These are phyloP conservation scores for Zaprionus gabonicus DNA, from an alignment of 1,140 invertebrate genomes.

Conservation along the genomic window DNA sequence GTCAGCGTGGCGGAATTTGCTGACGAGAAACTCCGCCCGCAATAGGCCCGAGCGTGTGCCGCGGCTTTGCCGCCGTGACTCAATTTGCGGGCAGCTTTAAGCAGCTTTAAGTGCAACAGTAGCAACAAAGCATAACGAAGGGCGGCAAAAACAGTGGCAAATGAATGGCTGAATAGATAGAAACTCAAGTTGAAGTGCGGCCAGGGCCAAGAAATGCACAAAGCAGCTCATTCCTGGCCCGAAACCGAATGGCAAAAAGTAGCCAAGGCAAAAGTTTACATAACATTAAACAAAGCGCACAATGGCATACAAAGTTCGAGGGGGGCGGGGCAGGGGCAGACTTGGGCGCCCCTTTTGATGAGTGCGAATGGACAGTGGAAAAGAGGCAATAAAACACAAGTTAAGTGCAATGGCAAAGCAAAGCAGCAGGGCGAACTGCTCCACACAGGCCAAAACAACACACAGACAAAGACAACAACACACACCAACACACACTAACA, in stretches of 20 bases:
- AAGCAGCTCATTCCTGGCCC: slow-evolving; percentile 27
- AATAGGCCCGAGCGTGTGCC: slow-evolving; percentile 32
- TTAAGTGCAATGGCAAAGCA: not conserved
- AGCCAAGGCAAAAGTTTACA: slow-evolving; percentile 76
- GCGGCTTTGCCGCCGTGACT: slow-evolving; percentile 13
- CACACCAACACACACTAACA: not conserved
- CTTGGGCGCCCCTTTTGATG: slow-evolving; percentile 65
- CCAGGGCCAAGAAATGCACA: slow-evolving; percentile 46
- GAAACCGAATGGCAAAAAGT: slow-evolving; percentile 49
- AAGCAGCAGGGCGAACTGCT: not conserved
- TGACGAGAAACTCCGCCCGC: slow-evolving; percentile 42
- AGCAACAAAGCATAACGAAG: slow-evolving; percentile 31
- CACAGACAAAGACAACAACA: not conserved
- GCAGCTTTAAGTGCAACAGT: slow-evolving; percentile 54
- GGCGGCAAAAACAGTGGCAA: slow-evolving; percentile 49
- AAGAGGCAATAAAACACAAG: slow-evolving; percentile 27
- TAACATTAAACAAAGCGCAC: slow-evolving; percentile 82
- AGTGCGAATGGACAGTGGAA: slow-evolving; percentile 63
- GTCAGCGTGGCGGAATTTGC: slow-evolving; percentile 61
- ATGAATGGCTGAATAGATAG: slow-evolving; percentile 80
- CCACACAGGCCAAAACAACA: slow-evolving; percentile 10
- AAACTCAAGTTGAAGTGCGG: slow-evolving; percentile 62
- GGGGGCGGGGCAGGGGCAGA: slow-evolving; percentile 27
- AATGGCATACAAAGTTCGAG: slow-evolving; percentile 52
- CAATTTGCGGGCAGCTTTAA: slow-evolving; percentile 49